These are phyloP conservation scores for Aramus guarauna DNA, from an alignment of 2,113 vertebrate species.

Conservation along the genomic window DNA sequence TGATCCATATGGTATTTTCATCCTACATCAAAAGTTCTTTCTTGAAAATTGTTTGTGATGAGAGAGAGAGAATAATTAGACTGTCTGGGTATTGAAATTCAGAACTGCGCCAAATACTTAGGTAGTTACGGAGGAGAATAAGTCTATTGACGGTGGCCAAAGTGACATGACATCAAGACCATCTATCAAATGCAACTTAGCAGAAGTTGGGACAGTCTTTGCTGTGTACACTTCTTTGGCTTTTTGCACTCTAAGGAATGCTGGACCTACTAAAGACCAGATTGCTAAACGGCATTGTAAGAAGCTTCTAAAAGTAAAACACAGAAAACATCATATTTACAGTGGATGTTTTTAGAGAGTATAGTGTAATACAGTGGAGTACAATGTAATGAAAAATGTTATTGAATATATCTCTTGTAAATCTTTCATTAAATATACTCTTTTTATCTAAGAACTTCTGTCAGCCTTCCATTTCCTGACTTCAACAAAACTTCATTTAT, in stretches of 20 bases:
- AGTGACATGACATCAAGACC: background rate
- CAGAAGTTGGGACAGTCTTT: background rate
- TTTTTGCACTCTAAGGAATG: background rate
- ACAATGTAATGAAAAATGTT: background rate
- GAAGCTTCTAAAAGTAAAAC: background rate
- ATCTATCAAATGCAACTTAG: background rate
- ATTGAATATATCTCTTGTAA: background rate
- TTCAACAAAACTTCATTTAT: background rate
- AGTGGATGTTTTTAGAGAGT: background rate
- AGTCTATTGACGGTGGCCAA: background rate
- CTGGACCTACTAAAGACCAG: background rate
- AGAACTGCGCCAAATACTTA: background rate
- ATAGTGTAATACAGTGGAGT: background rate
- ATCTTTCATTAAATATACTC: background rate
- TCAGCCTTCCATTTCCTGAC: background rate
- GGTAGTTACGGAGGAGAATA: background rate
- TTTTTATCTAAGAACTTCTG: background rate
- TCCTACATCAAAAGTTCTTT: background rate
- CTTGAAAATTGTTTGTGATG: background rate
- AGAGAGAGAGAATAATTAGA: background rate
- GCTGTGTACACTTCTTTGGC: background rate
- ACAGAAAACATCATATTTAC: background rate
- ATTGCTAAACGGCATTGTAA: background rate
- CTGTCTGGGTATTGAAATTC: background rate
- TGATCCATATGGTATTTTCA: slow-evolving; percentile 35